Evolutionary conservation across 2,888 invertebrate genomes (phyloP), one percentile per base, ranked within the genome.

Genomic region (Nymphalis polychloros): DNA sequence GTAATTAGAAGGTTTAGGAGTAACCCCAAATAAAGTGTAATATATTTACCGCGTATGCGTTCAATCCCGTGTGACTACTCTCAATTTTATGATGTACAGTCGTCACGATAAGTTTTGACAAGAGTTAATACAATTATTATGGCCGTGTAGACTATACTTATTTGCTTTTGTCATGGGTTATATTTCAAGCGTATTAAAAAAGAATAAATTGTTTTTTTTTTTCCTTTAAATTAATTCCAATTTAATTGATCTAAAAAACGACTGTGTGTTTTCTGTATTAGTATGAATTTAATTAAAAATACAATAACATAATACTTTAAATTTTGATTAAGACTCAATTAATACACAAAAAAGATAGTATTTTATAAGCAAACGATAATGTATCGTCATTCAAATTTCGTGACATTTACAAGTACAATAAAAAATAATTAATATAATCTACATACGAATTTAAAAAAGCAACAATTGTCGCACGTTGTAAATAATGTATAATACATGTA

Each of bases 1-100:
- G 23, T 65, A 69, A 69, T 69, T 69, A 69, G 66, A 60, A 60
- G 53, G 63, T 59, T 63, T 60, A 60, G 59, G 68, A 48, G 57
- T 49, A 62, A 63, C 59, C 63, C 60, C 53, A 68, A 68, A 68
- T 68, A 63, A 68, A 68, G 63, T 63, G 49, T 46, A 13, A 41
- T 41, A 41, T 41, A 13, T 47, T 50, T 50, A 35, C 57, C 49
- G 63, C 67, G 53, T 49, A 68, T 63, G 53, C 59, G 16, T 47
- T 59, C 27, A 20, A 63, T 59, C 63, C 59, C 68, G 53, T 50
- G 46, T 57, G 57, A 41, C 57, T 57, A 41, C 35, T 57, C 35
- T 19, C 41, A 19, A 57, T 57, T 53, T 46, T 55, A 41, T 19
- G 53, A 53, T 55, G 66, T 66, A 69, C 66, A 59, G 60, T 27